These are phyloP conservation scores for Upupa epops DNA, from an alignment of 2,113 vertebrate genomes.

Conservation along the genomic window DNA sequence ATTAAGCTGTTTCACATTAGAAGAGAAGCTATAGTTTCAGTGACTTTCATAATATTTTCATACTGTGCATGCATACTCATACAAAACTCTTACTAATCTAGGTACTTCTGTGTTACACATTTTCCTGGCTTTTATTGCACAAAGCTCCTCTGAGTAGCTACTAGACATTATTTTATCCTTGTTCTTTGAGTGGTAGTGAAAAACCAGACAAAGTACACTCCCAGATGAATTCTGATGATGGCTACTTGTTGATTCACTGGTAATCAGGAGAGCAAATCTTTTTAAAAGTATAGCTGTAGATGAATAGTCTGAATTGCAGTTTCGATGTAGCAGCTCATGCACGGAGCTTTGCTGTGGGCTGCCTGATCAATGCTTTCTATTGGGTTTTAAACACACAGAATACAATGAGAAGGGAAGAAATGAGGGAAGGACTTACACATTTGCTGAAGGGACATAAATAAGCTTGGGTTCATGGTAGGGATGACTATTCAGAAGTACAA, in stretches of 20 bases:
- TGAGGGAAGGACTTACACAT: background rate
- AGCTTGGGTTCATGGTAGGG: background rate
- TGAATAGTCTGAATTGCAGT: background rate
- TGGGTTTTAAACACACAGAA: background rate
- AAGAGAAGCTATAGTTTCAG: background rate
- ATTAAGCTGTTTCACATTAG: background rate
- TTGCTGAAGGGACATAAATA: background rate
- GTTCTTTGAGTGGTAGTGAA: background rate
- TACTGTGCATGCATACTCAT: background rate
- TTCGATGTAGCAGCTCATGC: constrained; percentile 16
- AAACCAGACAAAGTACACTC: background rate
- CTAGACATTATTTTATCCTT: background rate
- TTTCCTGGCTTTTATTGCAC: background rate
- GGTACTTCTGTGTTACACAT: background rate
- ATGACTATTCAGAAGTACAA: background rate
- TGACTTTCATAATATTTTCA: background rate
- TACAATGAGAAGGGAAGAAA: background rate
- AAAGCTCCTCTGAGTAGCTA: background rate
- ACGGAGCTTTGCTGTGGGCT: constrained; percentile 18
- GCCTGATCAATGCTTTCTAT: constrained; percentile 4
- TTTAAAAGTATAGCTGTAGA: constrained; percentile 28
- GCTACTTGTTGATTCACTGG: background rate
- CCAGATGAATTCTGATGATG: background rate
- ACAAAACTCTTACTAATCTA: background rate
- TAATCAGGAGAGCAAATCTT: background rate